Evolutionary conservation across 2,888 invertebrate genomes (phyloP), one percentile per base, ranked within the genome.

Genomic region (Eilema sororculum): DNA sequence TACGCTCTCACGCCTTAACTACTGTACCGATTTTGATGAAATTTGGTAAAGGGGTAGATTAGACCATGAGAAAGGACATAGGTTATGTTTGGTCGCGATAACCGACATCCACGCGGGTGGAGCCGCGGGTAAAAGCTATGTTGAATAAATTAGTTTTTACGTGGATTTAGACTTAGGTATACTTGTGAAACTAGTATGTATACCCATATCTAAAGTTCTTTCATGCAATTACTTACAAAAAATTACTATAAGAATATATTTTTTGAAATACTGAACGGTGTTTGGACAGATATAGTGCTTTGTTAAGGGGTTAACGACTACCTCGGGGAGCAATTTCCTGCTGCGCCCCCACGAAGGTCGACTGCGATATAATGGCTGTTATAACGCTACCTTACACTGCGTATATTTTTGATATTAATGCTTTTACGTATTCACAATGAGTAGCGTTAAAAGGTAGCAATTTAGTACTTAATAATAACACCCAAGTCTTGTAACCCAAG

Each of bases 261-360:
- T 46, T 46, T 46, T 46, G 20, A 65, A 73, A 72, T 62, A 74
- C 65, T 75, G 74, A 73, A 73, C 73, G 37, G 33, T 71, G 65
- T 83, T 82, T 79, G 72, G 64, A 77, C 72, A 75, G 71, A 78
- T 30, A 52, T 77, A 80, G 82, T 79, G 75, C 65, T 75, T 83
- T 81, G 81, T 86, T 83, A 85, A 84, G 81, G 84, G 82, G 86
- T 81, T 85, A 86, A 86, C 82, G 80, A 81, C 80, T 83, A 78
- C 89, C 88, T 83, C 69, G 65, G 87, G 89, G 87, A 80, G 82
- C 87, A 82, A 89, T 90, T 90, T 89, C 87, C 89, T 84, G 83
- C 63, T 71, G 71, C 28, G 59, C 60, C 68, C 71, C 81, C 71
- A 76, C 74, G 81, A 87, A 88, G 86, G 88, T 83, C 83, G 78